These are phyloP conservation scores for Felis catus DNA, from an alignment of 2,113 vertebrate genomes.

Conservation along the genomic window F.catus_Fca126_mat1.0 CM031423.1:86714001-86714500, in stretches of 20 bases:
- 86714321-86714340: not conserved
- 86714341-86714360: not conserved
- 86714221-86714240: not conserved
- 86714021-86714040: too few species aligned
- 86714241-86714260: not conserved
- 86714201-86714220: not conserved
- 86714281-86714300: not conserved
- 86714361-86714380: not conserved
- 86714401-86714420: not conserved
- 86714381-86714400: too few species aligned
- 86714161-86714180: not conserved
- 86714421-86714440: accelerated
- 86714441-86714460: not conserved
- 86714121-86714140: not conserved
- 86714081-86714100: not conserved
- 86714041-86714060: accelerated
- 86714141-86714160: too few species aligned
- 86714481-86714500: not conserved
- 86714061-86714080: accelerated
- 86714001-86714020: too few species aligned
- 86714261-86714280: not conserved
- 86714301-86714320: not conserved
- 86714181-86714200: not conserved
- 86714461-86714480: not conserved
- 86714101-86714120: accelerated